A percentile compares a stretch with the other conserved stretches of the same genome.
These are phyloP conservation scores for Harpagus bidentatus DNA, from an alignment of 2,113 vertebrate species.

Conservation along the genomic window DNA sequence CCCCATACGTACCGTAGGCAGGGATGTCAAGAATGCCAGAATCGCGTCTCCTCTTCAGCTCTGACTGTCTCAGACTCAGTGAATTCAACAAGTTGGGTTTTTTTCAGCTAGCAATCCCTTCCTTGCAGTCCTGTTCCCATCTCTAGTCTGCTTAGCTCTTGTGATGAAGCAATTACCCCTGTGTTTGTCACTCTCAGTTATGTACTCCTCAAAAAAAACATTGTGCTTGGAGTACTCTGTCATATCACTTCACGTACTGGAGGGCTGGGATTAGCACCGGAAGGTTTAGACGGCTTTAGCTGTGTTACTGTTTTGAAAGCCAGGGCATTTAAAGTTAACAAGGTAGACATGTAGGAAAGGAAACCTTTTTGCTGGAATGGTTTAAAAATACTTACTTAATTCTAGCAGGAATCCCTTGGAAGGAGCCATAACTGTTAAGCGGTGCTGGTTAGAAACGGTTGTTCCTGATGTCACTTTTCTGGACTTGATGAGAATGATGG, in stretches of 20 bases:
- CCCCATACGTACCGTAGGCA: neutral
- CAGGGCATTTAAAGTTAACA: neutral
- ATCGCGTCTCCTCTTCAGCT: rapidly evolving
- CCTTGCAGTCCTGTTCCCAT: neutral
- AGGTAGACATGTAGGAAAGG: neutral
- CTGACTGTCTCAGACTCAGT: neutral
- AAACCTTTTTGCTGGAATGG: neutral
- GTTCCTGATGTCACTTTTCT: neutral
- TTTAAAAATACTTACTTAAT: neutral
- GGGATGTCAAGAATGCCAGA: neutral
- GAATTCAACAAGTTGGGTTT: neutral
- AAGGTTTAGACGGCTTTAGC: neutral
- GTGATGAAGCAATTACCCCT: neutral
- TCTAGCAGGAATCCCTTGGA: neutral
- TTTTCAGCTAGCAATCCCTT: neutral
- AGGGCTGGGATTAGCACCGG: neutral
- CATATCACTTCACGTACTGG: neutral
- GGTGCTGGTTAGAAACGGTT: neutral
- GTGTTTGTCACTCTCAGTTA: neutral
- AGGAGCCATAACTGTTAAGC: neutral
- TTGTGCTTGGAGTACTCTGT: neutral
- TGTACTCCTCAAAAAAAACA: neutral
- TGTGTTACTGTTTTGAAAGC: neutral
- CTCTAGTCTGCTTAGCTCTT: neutral
- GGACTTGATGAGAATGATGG: neutral